phyloP scores from a whole-genome alignment of 2,797 vertebrate species.

The Denticeps clupeoides region DNA sequence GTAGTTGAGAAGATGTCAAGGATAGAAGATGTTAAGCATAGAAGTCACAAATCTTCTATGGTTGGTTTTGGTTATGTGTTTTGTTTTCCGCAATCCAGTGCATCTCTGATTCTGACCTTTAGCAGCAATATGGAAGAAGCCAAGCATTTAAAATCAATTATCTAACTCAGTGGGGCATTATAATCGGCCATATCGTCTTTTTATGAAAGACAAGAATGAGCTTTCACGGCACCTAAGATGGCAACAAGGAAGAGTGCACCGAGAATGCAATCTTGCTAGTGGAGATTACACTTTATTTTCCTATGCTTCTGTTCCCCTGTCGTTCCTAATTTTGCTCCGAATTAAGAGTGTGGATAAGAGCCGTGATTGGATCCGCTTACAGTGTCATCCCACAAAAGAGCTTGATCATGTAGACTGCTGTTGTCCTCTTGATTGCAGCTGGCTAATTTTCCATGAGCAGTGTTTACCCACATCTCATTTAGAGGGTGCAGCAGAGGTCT shows the following conservation, averaged over 20 bases:
- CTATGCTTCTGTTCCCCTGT: too few species aligned
- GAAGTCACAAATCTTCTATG: constrained; percentile 8
- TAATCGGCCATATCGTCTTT: constrained; percentile 3
- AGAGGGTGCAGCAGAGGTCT: constrained; percentile 21
- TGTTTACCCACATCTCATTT: constrained; percentile 31
- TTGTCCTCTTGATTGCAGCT: constrained; percentile 23
- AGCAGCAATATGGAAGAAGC: constrained; percentile 18
- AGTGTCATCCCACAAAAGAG: neutral
- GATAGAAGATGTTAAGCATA: neutral
- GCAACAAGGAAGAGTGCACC: too few species aligned
- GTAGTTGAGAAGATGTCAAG: neutral
- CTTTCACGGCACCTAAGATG: neutral
- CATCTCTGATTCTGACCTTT: constrained; percentile 26
- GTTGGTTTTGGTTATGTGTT: constrained; percentile 5
- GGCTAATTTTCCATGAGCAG: constrained; percentile 7
- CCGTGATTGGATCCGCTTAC: neutral
- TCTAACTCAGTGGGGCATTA: constrained; percentile 22
- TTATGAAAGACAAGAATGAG: neutral
- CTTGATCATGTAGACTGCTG: neutral
- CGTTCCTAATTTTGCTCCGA: too few species aligned
- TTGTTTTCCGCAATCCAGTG: constrained; percentile 11
- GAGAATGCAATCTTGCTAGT: too few species aligned
- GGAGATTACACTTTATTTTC: too few species aligned
- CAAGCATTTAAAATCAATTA: constrained; percentile 30
- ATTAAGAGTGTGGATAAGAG: too few species aligned